A percentile compares a stretch with the other conserved stretches of the same genome.
Evolutionary conservation across 2,797 vertebrate genomes (phyloP).

Genomic region (Percopsis omiscomaycus): DNA sequence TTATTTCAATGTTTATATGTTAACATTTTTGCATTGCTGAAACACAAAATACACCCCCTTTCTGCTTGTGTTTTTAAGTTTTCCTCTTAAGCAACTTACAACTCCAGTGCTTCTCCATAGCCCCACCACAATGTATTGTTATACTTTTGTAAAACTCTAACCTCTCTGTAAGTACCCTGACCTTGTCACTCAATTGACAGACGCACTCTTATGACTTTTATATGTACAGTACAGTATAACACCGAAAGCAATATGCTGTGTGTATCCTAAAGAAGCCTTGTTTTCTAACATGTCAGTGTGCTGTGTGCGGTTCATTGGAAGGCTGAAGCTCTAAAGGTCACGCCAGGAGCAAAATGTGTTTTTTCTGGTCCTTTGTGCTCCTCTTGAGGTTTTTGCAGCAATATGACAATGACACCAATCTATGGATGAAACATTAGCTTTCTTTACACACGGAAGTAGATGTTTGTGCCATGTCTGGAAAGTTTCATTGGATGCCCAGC

Average conservation of each 20-base stretch:
- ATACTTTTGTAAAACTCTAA: slow-evolving; percentile 61
- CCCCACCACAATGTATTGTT: slow-evolving; percentile 51
- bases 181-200: slow-evolving; percentile 35
- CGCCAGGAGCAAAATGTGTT: slow-evolving; percentile 23
- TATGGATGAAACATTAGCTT: slow-evolving; percentile 45
- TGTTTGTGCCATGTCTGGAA: slow-evolving; percentile 28
- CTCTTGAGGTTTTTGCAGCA: slow-evolving; percentile 18
- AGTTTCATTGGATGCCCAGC: slow-evolving; percentile 29
- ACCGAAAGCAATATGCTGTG: slow-evolving; percentile 76
- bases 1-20: slow-evolving; percentile 27
- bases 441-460: slow-evolving; percentile 31
- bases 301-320: slow-evolving; percentile 38
- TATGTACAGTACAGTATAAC: slow-evolving; percentile 60
- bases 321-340: slow-evolving; percentile 29
- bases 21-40: slow-evolving; percentile 21
- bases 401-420: slow-evolving; percentile 29
- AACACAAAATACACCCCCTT: slow-evolving; percentile 28
- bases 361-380: slow-evolving; percentile 37
- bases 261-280: slow-evolving; percentile 67
- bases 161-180: slow-evolving; percentile 50
- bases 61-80: slow-evolving; percentile 47
- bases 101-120: slow-evolving; percentile 50
- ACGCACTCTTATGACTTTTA: slow-evolving; percentile 65
- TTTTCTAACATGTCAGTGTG: slow-evolving; percentile 65
- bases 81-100: slow-evolving; percentile 33